Conservation (phyloP, 2,113 vertebrate genomes). For the Nothocercus nigrocapillus region DNA sequence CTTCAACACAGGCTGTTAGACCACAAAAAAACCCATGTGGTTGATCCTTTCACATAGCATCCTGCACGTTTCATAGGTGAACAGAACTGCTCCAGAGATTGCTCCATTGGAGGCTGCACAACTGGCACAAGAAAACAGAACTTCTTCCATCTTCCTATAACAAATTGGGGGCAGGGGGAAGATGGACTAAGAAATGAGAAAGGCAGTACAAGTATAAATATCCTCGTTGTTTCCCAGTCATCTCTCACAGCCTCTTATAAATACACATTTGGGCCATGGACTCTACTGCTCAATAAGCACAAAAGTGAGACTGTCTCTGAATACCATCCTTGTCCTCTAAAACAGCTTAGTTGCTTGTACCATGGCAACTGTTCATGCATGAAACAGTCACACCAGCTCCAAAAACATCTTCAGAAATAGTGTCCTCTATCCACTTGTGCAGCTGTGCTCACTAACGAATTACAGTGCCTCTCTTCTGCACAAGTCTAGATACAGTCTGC, state of each 20-base stretch:
- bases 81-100: background rate
- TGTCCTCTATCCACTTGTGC: background rate
- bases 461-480: background rate
- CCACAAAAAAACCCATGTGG: background rate
- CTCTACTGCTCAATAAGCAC: background rate
- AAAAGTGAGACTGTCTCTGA: background rate
- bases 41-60: background rate
- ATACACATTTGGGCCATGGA: background rate
- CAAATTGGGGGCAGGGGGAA: background rate
- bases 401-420: background rate
- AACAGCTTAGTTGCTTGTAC: background rate
- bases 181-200: background rate
- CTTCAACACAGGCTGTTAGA: background rate
- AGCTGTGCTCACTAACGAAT: background rate
- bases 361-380: background rate
- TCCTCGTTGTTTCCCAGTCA: background rate
- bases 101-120: background rate
- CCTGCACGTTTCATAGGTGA: background rate
- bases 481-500: background rate
- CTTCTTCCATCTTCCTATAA: background rate
- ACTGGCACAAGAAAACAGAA: background rate
- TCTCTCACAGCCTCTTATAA: rapidly evolving
- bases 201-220: background rate
- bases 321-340: background rate
- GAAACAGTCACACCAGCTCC: background rate